These are phyloP conservation scores for Ianthella basta DNA, from an alignment of 37 sponge, comb jelly and placozoan genomes.

Conservation along the genomic window DNA sequence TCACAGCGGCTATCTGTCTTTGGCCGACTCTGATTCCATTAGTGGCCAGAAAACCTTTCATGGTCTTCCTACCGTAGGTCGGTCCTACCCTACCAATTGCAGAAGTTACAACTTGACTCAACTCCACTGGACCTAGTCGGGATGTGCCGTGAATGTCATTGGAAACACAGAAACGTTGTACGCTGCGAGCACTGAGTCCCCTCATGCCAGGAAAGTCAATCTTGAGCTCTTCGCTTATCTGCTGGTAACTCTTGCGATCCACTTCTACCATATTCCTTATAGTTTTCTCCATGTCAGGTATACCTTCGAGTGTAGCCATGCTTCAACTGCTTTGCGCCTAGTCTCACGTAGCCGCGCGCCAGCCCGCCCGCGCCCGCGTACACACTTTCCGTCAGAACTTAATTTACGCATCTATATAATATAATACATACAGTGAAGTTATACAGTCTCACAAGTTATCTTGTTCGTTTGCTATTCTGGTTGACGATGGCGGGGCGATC, in stretches of 20 bases:
- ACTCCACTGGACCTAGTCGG: neutral
- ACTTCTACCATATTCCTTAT: too few species aligned
- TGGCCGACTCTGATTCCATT: slow-evolving; percentile 26
- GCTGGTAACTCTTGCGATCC: neutral
- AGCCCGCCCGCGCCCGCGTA: too few species aligned
- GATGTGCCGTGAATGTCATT: slow-evolving; percentile 25
- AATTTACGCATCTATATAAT: too few species aligned
- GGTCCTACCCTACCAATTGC: slow-evolving; percentile 30
- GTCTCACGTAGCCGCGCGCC: too few species aligned
- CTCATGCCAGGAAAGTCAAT: neutral
- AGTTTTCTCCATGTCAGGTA: too few species aligned
- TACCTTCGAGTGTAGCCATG: too few species aligned
- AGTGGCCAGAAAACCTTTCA: slow-evolving; percentile 44
- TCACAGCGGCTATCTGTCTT: slow-evolving; percentile 20
- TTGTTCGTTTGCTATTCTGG: too few species aligned
- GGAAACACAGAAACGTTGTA: slow-evolving; percentile 26
- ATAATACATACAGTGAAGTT: too few species aligned
- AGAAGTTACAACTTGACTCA: slow-evolving; percentile 4
- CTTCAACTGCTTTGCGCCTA: too few species aligned
- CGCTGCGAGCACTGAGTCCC: slow-evolving; percentile 28
- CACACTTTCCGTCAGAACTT: too few species aligned
- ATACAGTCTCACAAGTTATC: too few species aligned
- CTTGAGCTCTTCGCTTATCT: slow-evolving; percentile 34
- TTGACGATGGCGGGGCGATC: too few species aligned
- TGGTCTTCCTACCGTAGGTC: slow-evolving; percentile 47